These are phyloP conservation scores for Pemphredon lugubris DNA, from an alignment of 2,888 invertebrate genomes.

Conservation along the genomic window DNA sequence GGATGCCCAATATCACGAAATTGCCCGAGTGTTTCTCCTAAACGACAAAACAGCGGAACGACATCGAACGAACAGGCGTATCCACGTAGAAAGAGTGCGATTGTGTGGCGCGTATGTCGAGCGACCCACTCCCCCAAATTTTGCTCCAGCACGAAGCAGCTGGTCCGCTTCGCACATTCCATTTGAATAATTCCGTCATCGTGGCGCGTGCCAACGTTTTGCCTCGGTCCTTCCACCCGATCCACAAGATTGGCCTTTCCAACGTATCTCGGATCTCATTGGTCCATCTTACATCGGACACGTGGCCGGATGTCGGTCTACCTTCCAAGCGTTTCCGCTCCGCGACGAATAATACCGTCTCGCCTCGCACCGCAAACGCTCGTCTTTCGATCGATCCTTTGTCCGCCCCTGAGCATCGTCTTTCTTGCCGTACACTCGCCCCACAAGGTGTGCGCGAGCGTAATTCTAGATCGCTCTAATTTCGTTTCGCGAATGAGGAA, in stretches of 20 bases:
- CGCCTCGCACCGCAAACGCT: slow-evolving; percentile 61
- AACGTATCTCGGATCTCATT: slow-evolving; percentile 42
- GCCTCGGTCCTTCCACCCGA: slow-evolving; percentile 55
- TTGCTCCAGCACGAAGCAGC: slow-evolving; percentile 63
- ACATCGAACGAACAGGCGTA: too few relatives aligned
- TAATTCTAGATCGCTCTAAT: slow-evolving; percentile 25
- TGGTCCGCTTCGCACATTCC: slow-evolving; percentile 73
- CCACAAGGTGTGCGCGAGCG: slow-evolving; percentile 31
- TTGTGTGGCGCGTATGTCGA: too few relatives aligned
- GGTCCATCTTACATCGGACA: slow-evolving; percentile 66
- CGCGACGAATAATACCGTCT: slow-evolving; percentile 67
- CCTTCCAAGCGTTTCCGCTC: slow-evolving; percentile 74
- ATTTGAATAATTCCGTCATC: slow-evolving; percentile 76
- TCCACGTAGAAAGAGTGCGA: too few relatives aligned
- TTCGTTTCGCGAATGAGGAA: neutral
- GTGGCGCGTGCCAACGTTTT: slow-evolving; percentile 72
- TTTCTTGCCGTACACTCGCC: slow-evolving; percentile 23
- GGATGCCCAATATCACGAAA: too few relatives aligned
- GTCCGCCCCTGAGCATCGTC: slow-evolving; percentile 22
- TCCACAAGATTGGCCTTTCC: slow-evolving; percentile 52
- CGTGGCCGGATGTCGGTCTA: slow-evolving; percentile 79
- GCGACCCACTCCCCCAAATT: slow-evolving; percentile 34
- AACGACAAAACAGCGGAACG: too few relatives aligned
- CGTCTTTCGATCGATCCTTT: slow-evolving; percentile 65
- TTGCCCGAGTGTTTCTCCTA: too few relatives aligned